These are phyloP conservation scores for Oreortyx pictus DNA, from an alignment of 2,797 vertebrate genomes.

Conservation along the genomic window DNA sequence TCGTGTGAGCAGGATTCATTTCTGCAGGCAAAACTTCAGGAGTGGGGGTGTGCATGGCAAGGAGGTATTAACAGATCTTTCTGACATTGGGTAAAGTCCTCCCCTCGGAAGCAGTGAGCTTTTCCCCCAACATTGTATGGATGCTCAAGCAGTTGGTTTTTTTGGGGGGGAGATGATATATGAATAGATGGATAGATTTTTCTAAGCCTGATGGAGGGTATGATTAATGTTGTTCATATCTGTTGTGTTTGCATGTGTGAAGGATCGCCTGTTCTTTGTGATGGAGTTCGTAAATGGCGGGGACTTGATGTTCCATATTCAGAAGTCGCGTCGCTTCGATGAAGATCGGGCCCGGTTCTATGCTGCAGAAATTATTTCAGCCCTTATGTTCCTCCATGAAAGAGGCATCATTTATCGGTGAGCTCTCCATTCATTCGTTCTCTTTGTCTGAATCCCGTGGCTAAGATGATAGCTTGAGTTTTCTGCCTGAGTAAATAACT, in stretches of 20 bases:
- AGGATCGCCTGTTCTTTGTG: conserved; percentile 95
- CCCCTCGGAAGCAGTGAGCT: neutral
- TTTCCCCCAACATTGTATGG: rapidly evolving
- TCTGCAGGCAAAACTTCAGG: neutral
- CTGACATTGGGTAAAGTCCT: neutral
- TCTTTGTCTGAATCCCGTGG: neutral
- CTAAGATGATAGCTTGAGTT: neutral
- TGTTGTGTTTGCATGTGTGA: conserved; percentile 38
- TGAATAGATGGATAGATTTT: neutral
- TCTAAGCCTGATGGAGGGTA: neutral
- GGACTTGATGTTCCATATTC: conserved; percentile 99
- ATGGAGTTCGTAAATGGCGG: conserved; percentile 99
- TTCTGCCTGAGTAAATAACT: neutral
- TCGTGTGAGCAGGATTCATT: neutral
- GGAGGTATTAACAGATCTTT: neutral
- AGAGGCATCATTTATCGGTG: conserved; percentile 97
- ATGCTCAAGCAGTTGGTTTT: neutral
- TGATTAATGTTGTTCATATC: neutral
- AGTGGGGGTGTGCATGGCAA: neutral
- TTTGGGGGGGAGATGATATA: neutral
- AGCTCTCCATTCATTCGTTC: conserved; percentile 31
- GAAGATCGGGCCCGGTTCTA: conserved; percentile 94
- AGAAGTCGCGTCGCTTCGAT: conserved; percentile 97
- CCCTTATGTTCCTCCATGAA: conserved; percentile 95
- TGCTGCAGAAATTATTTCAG: conserved; percentile 94